Evolutionary conservation across 1,140 invertebrate genomes (phyloP).

Genomic region (Eupristina koningsbergeri): DNA sequence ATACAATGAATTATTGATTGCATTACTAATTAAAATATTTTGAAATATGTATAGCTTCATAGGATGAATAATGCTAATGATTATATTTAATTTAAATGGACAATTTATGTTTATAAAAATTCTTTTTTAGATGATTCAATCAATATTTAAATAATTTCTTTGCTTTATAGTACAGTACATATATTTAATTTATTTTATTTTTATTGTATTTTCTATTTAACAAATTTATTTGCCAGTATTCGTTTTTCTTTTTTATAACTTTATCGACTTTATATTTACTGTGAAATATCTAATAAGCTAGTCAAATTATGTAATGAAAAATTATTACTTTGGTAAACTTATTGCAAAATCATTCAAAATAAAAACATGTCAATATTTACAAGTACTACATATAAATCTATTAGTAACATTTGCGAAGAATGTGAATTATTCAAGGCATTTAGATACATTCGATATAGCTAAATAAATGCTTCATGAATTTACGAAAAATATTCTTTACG

Average conservation of each 20-base stretch:
- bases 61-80: too few relatives aligned
- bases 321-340: background rate
- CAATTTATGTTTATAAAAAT: too few relatives aligned
- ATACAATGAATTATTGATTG: background rate
- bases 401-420: background rate
- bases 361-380: background rate
- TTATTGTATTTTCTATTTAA: too few relatives aligned
- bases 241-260: background rate
- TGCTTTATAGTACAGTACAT: too few relatives aligned
- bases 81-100: background rate
- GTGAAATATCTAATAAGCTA: background rate
- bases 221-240: too few relatives aligned
- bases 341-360: slow-evolving; percentile 7
- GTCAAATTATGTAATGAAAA: background rate
- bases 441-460: background rate
- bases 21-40: background rate
- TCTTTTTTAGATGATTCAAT: too few relatives aligned
- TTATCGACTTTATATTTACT: background rate
- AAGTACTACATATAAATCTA: too few relatives aligned
- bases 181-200: too few relatives aligned
- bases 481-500: background rate
- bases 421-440: background rate
- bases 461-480: background rate
- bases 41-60: background rate
- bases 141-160: too few relatives aligned